Evolutionary conservation across 1,140 invertebrate genomes (phyloP).

Genomic region (Drosophila triauraria): DNA sequence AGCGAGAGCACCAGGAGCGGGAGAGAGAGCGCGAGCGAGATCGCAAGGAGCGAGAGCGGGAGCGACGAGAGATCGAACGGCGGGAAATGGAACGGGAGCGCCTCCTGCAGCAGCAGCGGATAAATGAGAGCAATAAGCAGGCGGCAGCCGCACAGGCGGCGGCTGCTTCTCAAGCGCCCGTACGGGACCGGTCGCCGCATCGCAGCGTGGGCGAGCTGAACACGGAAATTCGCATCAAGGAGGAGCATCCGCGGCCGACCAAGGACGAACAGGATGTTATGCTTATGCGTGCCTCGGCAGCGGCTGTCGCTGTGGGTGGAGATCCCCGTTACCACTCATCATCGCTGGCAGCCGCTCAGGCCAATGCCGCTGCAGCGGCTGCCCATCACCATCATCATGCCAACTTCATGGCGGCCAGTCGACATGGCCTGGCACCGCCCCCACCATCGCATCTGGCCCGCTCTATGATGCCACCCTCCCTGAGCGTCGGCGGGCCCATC

Average conservation of each 20-base stretch:
- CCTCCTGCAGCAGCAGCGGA: conserved; percentile 87
- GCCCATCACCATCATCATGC: conserved; percentile 83
- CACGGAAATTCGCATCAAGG: conserved; percentile 88
- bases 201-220: conserved; percentile 87
- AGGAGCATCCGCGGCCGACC: conserved; percentile 86
- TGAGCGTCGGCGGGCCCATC: conserved; percentile 86
- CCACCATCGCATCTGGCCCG: conserved; percentile 87
- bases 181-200: conserved; percentile 89
- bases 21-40: conserved; percentile 87
- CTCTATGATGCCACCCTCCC: conserved; percentile 85
- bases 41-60: conserved; percentile 90
- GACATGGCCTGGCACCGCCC: conserved; percentile 86
- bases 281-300: conserved; percentile 79
- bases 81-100: conserved; percentile 87
- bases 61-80: conserved; percentile 90
- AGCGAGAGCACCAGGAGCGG: conserved; percentile 86
- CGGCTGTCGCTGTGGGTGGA: conserved; percentile 55
- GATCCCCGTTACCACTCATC: conserved; percentile 84
- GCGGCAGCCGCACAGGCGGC: conserved; percentile 83
- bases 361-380: conserved; percentile 69
- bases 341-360: conserved; percentile 67
- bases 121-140: conserved; percentile 85
- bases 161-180: conserved; percentile 81
- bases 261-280: conserved; percentile 88
- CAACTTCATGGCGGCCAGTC: conserved; percentile 84